Evolutionary conservation across 2,888 invertebrate genomes (phyloP).

Genomic region (Agelastica alni): DNA sequence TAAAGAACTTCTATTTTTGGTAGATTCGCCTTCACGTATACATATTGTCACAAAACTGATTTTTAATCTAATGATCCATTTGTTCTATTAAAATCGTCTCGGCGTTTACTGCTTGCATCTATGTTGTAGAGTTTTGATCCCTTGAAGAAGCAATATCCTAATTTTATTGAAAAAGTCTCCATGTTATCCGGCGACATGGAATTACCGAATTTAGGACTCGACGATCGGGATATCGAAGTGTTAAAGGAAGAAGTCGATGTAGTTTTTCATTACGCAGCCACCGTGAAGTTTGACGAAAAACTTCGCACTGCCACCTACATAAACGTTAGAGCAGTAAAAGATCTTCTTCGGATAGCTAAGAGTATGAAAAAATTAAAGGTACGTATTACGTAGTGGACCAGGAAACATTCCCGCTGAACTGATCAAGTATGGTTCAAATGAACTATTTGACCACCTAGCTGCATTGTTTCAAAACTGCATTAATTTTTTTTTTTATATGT

Average conservation of each 20-base stretch:
- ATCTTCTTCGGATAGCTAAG: slow-evolving; percentile 67
- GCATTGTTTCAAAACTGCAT: too few relatives aligned
- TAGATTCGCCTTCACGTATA: too few relatives aligned
- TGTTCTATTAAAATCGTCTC: too few relatives aligned
- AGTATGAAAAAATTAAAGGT: slow-evolving; percentile 69
- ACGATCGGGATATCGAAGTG: slow-evolving; percentile 52
- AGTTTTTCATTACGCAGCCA: slow-evolving; percentile 77
- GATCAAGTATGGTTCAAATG: too few relatives aligned
- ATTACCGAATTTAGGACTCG: slow-evolving; percentile 60
- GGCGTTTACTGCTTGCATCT: too few relatives aligned
- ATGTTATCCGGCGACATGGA: slow-evolving; percentile 62
- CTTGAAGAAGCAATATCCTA: neutral
- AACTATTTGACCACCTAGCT: too few relatives aligned
- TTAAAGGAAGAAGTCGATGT: slow-evolving; percentile 63
- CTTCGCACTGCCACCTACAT: slow-evolving; percentile 69
- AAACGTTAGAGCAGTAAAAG: slow-evolving; percentile 69
- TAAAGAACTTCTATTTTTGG: too few relatives aligned
- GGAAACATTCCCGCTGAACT: too few relatives aligned
- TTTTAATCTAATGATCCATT: too few relatives aligned
- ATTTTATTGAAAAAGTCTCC: slow-evolving; percentile 58
- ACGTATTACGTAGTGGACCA: too few relatives aligned
- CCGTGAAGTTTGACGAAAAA: slow-evolving; percentile 75
- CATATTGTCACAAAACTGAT: too few relatives aligned
- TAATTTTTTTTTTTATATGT: too few relatives aligned
- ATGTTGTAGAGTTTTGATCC: slow-evolving; percentile 28